Conservation (phyloP, 2,888 invertebrate species). For the Steinernema scapterisci region DNA sequence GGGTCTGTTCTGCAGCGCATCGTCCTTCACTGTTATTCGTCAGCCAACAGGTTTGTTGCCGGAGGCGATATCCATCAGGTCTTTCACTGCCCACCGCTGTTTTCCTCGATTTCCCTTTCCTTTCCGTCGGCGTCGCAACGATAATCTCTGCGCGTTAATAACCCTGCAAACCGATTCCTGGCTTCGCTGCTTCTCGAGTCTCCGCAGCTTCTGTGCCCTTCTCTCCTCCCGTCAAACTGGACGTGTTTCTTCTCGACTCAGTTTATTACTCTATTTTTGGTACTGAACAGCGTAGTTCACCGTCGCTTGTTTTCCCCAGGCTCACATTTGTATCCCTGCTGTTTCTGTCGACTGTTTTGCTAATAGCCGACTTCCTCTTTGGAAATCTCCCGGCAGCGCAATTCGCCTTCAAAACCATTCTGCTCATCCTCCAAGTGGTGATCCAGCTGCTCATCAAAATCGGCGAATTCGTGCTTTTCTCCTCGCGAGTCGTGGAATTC, state of each 20-base stretch:
- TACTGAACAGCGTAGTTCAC: background rate
- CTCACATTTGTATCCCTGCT: background rate
- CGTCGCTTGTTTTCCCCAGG: background rate
- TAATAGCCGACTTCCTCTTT: background rate
- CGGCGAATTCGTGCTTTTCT: background rate
- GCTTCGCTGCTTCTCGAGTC: background rate
- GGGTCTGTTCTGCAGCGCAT: slow-evolving; percentile 30
- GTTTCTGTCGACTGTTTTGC: background rate
- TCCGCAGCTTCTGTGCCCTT: background rate
- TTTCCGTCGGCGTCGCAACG: slow-evolving; percentile 6
- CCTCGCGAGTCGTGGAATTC: background rate
- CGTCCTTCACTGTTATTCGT: slow-evolving; percentile 30
- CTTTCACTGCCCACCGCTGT: slow-evolving; percentile 31
- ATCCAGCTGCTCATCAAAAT: background rate
- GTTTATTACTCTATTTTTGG: slow-evolving; percentile 11
- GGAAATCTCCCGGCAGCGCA: background rate
- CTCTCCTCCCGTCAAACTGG: background rate
- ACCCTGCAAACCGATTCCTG: slow-evolving; percentile 1
- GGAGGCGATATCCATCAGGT: slow-evolving; percentile 32
- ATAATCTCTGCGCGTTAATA: slow-evolving; percentile 7
- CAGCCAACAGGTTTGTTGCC: slow-evolving; percentile 31
- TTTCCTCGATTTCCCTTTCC: slow-evolving; percentile 33
- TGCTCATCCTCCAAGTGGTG: background rate
- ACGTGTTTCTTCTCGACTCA: slow-evolving; percentile 13
- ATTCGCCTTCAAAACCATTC: background rate